Evolutionary conservation across 37 sponge, comb jelly and placozoan genomes (phyloP).

Genomic region (Amphimedon queenslandica): DNA sequence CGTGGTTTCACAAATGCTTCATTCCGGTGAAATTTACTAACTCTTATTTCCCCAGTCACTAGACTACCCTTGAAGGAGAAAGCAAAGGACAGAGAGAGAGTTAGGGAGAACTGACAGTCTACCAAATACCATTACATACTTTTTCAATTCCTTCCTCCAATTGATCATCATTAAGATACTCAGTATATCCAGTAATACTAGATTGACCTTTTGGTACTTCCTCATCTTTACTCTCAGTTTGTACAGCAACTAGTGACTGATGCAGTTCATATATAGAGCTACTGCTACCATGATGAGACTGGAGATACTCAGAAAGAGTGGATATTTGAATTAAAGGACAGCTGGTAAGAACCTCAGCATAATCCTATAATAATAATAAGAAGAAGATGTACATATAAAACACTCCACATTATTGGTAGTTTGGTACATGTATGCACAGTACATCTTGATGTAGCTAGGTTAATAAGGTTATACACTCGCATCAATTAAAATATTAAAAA

Average conservation of each 20-base stretch:
- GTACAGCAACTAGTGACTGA: neutral
- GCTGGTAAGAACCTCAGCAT: no score
- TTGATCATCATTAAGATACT: slow-evolving; percentile 1
- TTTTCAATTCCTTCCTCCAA: slow-evolving; percentile 26
- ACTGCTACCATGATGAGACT: neutral
- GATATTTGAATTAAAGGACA: no score
- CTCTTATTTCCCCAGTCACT: slow-evolving; percentile 37
- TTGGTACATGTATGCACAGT: no score
- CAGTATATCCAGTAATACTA: neutral
- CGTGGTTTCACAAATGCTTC: slow-evolving; percentile 38
- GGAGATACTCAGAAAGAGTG: neutral
- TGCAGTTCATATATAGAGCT: neutral
- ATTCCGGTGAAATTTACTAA: slow-evolving; percentile 28
- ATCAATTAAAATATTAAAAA: no score
- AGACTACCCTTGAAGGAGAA: slow-evolving; percentile 56
- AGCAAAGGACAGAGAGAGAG: no score
- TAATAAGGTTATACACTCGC: no score
- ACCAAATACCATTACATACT: slow-evolving; percentile 15
- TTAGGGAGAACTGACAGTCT: no score
- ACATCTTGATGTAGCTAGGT: no score
- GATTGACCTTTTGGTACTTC: neutral
- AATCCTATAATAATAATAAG: no score
- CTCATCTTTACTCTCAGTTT: neutral
- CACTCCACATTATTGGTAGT: no score
- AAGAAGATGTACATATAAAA: no score